Conservation (phyloP, 2,888 invertebrate species). For the Auanema freiburgensis region DNA sequence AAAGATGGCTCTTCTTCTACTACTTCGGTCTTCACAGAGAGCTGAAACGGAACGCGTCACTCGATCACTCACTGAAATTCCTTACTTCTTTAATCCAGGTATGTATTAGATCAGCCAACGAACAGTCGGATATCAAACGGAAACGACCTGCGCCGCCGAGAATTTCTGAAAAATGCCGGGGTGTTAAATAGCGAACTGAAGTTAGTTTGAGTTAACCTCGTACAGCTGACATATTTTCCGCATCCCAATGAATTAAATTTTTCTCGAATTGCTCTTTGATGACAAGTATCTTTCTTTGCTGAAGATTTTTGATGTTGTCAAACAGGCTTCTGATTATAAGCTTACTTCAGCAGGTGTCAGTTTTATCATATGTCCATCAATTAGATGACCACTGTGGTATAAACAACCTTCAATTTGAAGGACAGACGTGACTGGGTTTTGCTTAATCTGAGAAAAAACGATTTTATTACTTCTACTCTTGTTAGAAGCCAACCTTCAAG, state of each 20-base stretch:
- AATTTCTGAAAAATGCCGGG: constrained; percentile 13
- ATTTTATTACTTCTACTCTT: neutral
- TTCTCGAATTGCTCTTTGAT: constrained; percentile 15
- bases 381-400: constrained; percentile 44
- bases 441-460: constrained; percentile 32
- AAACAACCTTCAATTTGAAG: constrained; percentile 46
- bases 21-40: no score
- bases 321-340: neutral
- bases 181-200: neutral
- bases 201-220: constrained; percentile 17
- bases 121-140: constrained; percentile 33
- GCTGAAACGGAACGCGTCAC: no score
- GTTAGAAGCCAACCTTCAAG: constrained; percentile 28
- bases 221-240: constrained; percentile 12
- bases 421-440: constrained; percentile 39
- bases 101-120: constrained; percentile 5
- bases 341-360: constrained; percentile 32
- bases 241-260: constrained; percentile 17
- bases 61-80: no score
- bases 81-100: constrained; percentile 16
- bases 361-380: constrained; percentile 35
- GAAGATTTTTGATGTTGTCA: constrained; percentile 3
- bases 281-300: constrained; percentile 13
- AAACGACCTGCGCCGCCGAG: constrained; percentile 32
- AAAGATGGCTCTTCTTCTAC: neutral